Evolutionary conservation across 2,888 invertebrate genomes (phyloP), one percentile per base, ranked within the genome.

Genomic region (Macrophya alboannulata): DNA sequence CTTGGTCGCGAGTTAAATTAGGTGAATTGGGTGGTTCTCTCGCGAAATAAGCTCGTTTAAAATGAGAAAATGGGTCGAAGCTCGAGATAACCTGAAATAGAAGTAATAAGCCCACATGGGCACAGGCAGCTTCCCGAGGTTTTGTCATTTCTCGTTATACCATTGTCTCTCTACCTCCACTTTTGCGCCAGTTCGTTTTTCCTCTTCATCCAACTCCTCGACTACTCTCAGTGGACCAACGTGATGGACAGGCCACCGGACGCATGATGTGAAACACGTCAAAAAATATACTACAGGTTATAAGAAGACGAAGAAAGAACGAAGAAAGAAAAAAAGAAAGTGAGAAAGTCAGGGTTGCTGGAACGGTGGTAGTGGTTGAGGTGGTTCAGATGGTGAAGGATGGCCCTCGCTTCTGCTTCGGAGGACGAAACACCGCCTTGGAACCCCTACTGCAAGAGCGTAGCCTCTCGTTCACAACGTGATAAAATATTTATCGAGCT

Each of bases 401-500:
- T 71, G 83, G 51, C 25, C 68, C 68, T 83, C 68, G 83, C 48
- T 83, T 83, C 68, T 83, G 68, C 83, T 71, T 43, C 68, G 37
- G 43, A 83, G 68, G 68, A 83, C 68, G 62, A 48, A 71, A 45
- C 81, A 68, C 15, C 83, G 83, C 68, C 21, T 17, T 4, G 45
- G 40, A 83, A 83, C 17, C 83, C 65, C 83, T 15, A 31, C 83
- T 71, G 65, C 68, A 48, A 83, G 37, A 71, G 68, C 51, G 21
- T 10, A 48, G 59, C 51, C 55, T 81, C 81, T 45, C 59, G 43
- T 81, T 81, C 81, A 48, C 81, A 65, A 43, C 62, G 62, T 83
- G 83, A 83, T 83, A 68, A 83, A 48, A 83, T 83, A 83, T 83
- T 83, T 83, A 83, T 83, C 48, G 83, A 31, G 68, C 71, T 83